Evolutionary conservation across 2,888 invertebrate species (phyloP), one percentile per base, ranked within the genome.

Genomic region (Erebia aethiops): DNA sequence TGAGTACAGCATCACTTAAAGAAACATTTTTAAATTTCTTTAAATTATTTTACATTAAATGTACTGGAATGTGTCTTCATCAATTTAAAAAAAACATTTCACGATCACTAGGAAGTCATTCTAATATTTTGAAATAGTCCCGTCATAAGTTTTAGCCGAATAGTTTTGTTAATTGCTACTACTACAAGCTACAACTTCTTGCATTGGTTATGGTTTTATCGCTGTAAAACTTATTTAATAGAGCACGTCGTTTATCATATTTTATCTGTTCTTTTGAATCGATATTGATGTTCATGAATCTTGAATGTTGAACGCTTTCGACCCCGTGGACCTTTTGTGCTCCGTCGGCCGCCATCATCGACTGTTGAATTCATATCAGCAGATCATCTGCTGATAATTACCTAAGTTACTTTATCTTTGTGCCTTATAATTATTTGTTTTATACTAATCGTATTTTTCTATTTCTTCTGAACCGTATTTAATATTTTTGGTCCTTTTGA

Each of bases 281-380:
- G 46, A 9, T 62, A 62, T 16, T 16, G 60, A 26, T 13, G 62
- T 62, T 46, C 13, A 26, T 21, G n/a, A 46, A 49, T 18, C 13
- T 62, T 21, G n/a, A 46, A 49, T 13, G 46, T 5, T 13, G 13
- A 26, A 26, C 14, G 54, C 18, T 2, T 8, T 21, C 49, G 21
- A 49, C 21, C 62, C 49, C 46, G 18, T 14, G 62, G 26, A 49
- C 62, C 49, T 62, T 62, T 62, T 62, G 62, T 46, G 7, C 62
- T 21, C 14, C 13, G 13, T 49, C 62, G 21, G 43, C 35, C 35
- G 13, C n/a, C 60, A 60, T 61, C 43, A 46, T 49, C 49, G 7
- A 16, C 49, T 61, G 11, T 26, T 9, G 11, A 18, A 46, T 46
- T 16, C 8, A 13, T 21, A 62, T 61, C 46, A 13, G 46, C 13